Base-by-base conservation (phyloP, 2,113 vertebrate genomes). In the Cacatua alba region DNA sequence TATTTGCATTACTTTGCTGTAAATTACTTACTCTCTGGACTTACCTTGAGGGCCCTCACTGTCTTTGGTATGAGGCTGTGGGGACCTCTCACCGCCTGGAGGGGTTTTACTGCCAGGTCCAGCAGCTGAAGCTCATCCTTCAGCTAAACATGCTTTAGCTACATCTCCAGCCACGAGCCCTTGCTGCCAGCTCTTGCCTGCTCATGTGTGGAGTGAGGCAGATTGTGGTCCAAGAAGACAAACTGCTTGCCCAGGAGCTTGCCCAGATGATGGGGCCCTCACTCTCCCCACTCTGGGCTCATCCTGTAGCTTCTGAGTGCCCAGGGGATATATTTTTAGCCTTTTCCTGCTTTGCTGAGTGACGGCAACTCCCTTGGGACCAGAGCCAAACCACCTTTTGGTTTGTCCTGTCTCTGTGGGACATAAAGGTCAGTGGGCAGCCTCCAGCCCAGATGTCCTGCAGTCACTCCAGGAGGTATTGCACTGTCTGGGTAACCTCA, bases 151-250 rank as follows among this genome's bases (percentile, higher is more conserved):
- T 23, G 2, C 39, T 82, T 74, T 60, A 55, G 48, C 4, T 21
- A 7, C 39, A 23, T 44, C 24, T 49, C 24, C 39, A n/a, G 17
- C 48, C 59, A 51, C 1, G 2, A 15, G 25, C 19, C 8, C 59
- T 52, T 1, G 0, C n/a, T 90, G 79, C 49, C 17, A 35, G 33
- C 2, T 1, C 35, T 43, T 43, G 18, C 13, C 64, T 65, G 41
- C 13, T 31, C 12, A 65, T 49, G 48, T 3, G 2, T 41, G 49
- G 25, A 46, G 17, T 7, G 4, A 8, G 17, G 20, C 1, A 2
- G 29, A 51, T 2, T 4, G 5, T 0, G 0, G 18, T 28, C 75
- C 3, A 4, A 71, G 71, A 68, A 65, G 33, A 12, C 4, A 13
- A 72, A 69, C 4, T 2, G 0, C 49, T 80, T 72, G 52, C 39